phyloP scores from a whole-genome alignment of 2,113 vertebrate genomes.

The Cacatua alba region DNA sequence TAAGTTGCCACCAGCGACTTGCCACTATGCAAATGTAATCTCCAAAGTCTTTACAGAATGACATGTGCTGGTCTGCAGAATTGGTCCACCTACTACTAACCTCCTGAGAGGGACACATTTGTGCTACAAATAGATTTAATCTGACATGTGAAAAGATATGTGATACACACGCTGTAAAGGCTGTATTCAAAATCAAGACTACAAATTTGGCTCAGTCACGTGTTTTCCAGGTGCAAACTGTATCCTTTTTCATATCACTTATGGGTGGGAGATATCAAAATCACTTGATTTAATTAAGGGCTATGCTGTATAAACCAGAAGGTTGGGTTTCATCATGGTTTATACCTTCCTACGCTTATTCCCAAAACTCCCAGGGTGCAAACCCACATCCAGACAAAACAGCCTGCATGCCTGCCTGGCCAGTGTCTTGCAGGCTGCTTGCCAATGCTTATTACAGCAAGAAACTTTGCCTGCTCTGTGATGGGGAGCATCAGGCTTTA shows the following conservation, averaged over 20 bases:
- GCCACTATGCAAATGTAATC: background rate
- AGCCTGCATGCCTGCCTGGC: background rate
- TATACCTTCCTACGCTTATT: background rate
- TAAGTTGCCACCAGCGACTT: background rate
- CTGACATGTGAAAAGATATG: background rate
- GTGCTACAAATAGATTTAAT: background rate
- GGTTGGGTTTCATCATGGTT: background rate
- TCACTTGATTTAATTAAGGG: background rate
- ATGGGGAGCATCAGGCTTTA: background rate
- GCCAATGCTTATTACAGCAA: background rate
- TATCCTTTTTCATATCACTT: background rate
- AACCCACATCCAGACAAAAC: background rate
- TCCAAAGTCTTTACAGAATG: background rate
- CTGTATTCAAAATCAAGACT: background rate
- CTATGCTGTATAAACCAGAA: background rate
- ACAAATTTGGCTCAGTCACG: background rate
- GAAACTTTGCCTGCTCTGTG: background rate
- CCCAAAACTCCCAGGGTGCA: background rate
- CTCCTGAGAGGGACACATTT: rapidly evolving
- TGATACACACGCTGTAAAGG: rapidly evolving
- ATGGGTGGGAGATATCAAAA: background rate
- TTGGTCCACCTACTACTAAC: rapidly evolving
- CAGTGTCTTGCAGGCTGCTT: background rate
- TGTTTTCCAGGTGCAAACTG: background rate
- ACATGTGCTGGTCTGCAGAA: background rate